These are phyloP conservation scores for Tragelaphus imberbis DNA, from an alignment of 2,113 vertebrate species.

Conservation along the genomic window DNA sequence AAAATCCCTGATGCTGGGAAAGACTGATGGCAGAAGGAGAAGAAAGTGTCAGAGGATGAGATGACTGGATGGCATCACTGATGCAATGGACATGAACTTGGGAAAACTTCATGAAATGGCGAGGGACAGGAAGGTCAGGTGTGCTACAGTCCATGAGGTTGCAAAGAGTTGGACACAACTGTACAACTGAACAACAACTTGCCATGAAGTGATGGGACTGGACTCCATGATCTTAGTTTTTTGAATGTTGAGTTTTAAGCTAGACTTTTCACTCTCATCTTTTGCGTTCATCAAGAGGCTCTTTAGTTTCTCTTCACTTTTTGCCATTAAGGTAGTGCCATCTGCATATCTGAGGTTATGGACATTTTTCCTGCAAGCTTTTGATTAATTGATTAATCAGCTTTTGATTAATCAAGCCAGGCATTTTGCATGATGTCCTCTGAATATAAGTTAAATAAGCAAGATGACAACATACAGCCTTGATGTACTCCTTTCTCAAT, in stretches of 20 bases:
- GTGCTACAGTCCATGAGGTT: not conserved
- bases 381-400: not conserved
- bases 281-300: not conserved
- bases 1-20: not conserved
- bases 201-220: not conserved
- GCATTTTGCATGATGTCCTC: not conserved
- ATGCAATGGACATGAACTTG: not conserved
- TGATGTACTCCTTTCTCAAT: not conserved
- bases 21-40: not conserved
- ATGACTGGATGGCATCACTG: not conserved
- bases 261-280: not conserved
- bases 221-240: not conserved
- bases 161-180: not conserved
- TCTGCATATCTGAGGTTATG: not conserved
- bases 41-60: not conserved
- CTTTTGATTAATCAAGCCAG: not conserved
- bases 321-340: not conserved
- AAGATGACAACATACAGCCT: not conserved
- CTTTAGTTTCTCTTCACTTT: not conserved
- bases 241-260: not conserved
- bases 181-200: fast-evolving
- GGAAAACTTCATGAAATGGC: not conserved
- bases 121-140: not conserved
- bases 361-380: not conserved
- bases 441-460: not conserved